A percentile compares a stretch with the other conserved stretches of the same genome.
These are phyloP conservation scores for Endotricha flammealis DNA, from an alignment of 2,888 invertebrate species.

Conservation along the genomic window DNA sequence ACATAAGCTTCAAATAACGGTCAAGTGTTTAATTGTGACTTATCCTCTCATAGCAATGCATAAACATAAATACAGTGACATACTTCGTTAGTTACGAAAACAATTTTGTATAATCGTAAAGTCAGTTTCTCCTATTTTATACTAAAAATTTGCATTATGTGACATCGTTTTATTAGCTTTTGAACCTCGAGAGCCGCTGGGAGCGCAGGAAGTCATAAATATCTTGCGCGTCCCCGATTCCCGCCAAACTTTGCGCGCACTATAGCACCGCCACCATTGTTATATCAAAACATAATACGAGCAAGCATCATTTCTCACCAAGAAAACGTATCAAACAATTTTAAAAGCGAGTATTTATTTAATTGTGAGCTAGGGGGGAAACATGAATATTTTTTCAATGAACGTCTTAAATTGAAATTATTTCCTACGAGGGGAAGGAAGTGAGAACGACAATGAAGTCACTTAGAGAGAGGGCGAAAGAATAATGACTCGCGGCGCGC, in stretches of 20 bases:
- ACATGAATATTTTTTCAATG: conserved; percentile 49
- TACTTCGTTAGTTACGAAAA: too few relatives aligned
- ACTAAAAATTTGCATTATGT: conserved; percentile 49
- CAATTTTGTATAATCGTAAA: neutral
- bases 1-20: too few relatives aligned
- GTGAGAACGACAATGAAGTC: conserved; percentile 62
- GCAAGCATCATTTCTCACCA: conserved; percentile 5
- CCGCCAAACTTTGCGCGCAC: conserved; percentile 54
- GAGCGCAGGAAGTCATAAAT: conserved; percentile 59
- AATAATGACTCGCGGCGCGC: conserved; percentile 52
- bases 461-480: conserved; percentile 55
- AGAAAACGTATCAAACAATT: conserved; percentile 2
- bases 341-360: conserved; percentile 5
- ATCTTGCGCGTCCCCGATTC: conserved; percentile 57
- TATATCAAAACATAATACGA: neutral
- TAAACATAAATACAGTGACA: too few relatives aligned
- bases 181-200: conserved; percentile 50
- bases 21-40: too few relatives aligned
- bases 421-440: conserved; percentile 59
- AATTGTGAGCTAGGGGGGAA: conserved; percentile 26
- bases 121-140: conserved; percentile 33
- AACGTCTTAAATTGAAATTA: conserved; percentile 55
- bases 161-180: conserved; percentile 62
- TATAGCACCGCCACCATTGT: conserved; percentile 24
- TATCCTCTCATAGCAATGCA: too few relatives aligned